A percentile compares a stretch with the other conserved stretches of the same genome.
Conservation (phyloP, 2,797 vertebrate genomes). For the Semotilus atromaculatus region DNA sequence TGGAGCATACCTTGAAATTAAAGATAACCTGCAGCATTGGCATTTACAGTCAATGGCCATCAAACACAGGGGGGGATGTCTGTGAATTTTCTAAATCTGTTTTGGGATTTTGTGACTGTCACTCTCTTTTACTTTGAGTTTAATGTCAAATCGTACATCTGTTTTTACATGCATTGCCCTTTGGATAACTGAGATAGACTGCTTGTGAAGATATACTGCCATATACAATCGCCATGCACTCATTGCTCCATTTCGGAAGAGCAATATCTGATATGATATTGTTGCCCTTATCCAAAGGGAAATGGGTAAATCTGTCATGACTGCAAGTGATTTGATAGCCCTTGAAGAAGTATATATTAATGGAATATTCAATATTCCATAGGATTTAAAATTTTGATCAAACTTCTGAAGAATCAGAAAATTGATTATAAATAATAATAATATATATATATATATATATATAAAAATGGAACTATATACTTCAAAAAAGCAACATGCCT, state of each 20-base stretch:
- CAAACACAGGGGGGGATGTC: conserved; percentile 31
- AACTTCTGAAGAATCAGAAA: background rate
- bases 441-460: too few species aligned
- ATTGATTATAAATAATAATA: too few species aligned
- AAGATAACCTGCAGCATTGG: conserved; percentile 41
- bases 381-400: background rate
- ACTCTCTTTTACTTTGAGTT: conserved; percentile 53
- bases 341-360: conserved; percentile 12
- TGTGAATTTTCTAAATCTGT: conserved; percentile 48
- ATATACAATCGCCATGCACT: conserved; percentile 33
- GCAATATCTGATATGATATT: conserved; percentile 65
- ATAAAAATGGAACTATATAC: background rate
- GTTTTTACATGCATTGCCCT: conserved; percentile 51
- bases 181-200: conserved; percentile 29
- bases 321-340: conserved; percentile 42
- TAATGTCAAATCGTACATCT: conserved; percentile 55
- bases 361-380: conserved; percentile 21
- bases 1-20: background rate
- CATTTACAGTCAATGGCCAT: conserved; percentile 46
- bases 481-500: background rate
- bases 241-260: conserved; percentile 36
- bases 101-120: conserved; percentile 41
- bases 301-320: conserved; percentile 45
- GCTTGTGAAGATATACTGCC: conserved; percentile 38
- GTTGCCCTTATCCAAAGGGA: conserved; percentile 54